Conservation (phyloP, 2,888 invertebrate genomes). For the Ametastegia equiseti region DNA sequence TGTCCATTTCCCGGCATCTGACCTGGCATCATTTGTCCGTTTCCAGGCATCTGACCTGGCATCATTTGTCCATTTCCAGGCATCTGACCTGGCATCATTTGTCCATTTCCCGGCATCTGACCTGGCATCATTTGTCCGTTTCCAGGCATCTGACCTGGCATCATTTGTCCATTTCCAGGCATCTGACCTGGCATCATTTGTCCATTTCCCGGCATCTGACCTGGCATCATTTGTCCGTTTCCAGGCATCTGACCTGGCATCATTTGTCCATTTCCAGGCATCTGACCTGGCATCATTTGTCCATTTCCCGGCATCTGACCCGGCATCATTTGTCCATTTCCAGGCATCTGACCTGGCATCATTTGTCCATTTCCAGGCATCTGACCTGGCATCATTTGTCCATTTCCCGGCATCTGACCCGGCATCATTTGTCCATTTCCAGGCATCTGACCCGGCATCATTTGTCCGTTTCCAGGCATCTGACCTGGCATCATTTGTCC, state of each 20-base stretch:
- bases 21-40: background rate
- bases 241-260: background rate
- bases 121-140: constrained; percentile 4
- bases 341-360: background rate
- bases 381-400: no score
- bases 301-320: background rate
- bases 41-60: constrained; percentile 40
- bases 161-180: constrained; percentile 12
- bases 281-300: no score
- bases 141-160: background rate
- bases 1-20: background rate
- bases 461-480: background rate
- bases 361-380: background rate
- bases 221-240: no score
- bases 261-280: background rate
- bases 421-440: background rate
- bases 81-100: background rate
- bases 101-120: background rate
- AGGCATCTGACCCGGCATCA: background rate
- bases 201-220: background rate
- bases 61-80: constrained; percentile 20
- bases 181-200: background rate
- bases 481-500: background rate
- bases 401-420: background rate
- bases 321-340: background rate